Percentiles rank a stretch among this genome's conserved stretches.
These are phyloP conservation scores for Gracilinanus agilis DNA, from an alignment of 2,113 vertebrate genomes.

Conservation along the genomic window DNA sequence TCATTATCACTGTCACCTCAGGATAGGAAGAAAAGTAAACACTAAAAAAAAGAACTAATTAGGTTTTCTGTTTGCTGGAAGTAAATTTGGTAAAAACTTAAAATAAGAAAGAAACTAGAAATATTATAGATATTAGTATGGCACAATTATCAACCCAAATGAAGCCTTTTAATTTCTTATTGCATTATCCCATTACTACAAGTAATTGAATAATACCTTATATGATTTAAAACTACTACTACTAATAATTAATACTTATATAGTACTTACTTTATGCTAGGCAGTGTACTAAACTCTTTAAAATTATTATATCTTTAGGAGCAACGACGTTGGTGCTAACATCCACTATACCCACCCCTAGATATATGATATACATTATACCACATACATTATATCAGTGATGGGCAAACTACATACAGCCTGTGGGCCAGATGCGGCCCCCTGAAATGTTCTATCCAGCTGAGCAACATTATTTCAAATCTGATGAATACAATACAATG, in stretches of 20 bases:
- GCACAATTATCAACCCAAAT: constrained; percentile 7
- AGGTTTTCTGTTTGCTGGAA: background rate
- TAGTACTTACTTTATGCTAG: background rate
- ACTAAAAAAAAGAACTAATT: background rate
- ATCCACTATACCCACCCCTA: too few relatives aligned
- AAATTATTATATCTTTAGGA: background rate
- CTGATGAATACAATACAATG: too few relatives aligned
- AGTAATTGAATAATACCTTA: background rate
- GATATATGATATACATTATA: too few relatives aligned
- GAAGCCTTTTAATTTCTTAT: background rate
- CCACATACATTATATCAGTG: too few relatives aligned
- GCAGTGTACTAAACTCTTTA: background rate
- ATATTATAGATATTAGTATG: background rate
- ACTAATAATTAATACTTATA: constrained; percentile 17
- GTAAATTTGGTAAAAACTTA: background rate
- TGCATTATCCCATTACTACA: background rate
- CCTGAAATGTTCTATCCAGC: too few relatives aligned
- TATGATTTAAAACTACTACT: background rate
- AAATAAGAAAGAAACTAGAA: background rate
- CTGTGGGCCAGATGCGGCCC: too few relatives aligned
- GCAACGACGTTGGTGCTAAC: too few relatives aligned
- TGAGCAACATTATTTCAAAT: too few relatives aligned
- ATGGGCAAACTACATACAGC: too few relatives aligned
- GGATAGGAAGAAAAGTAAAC: constrained; percentile 11
- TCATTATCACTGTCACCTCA: background rate